These are phyloP conservation scores for Callyntrura sp. DNA, from an alignment of 2,888 invertebrate genomes.

Conservation along the genomic window DNA sequence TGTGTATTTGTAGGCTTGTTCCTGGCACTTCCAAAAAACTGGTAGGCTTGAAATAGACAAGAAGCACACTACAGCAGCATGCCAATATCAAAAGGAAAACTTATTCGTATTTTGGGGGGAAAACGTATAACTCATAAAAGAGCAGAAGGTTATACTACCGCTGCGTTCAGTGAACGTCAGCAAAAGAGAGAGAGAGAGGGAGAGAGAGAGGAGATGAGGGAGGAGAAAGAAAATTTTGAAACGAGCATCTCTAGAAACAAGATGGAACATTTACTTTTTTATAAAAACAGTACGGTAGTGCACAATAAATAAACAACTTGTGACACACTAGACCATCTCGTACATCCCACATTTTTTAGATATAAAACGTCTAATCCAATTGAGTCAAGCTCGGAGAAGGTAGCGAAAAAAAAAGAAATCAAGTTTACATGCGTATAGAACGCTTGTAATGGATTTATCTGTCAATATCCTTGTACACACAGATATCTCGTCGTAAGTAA, in stretches of 20 bases:
- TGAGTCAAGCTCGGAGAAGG: not conserved
- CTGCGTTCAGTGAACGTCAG: not conserved
- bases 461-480: not conserved
- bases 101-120: slow-evolving; percentile 18
- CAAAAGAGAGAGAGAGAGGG: not conserved
- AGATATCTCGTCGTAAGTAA: not conserved
- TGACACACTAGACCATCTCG: slow-evolving; percentile 43
- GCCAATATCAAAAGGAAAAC: slow-evolving; percentile 53
- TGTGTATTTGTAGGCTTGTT: slow-evolving; percentile 46
- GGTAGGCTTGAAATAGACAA: slow-evolving; percentile 52
- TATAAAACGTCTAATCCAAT: slow-evolving; percentile 55
- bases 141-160: not conserved
- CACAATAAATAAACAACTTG: slow-evolving; percentile 65
- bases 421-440: slow-evolving; percentile 30
- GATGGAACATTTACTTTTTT: slow-evolving; percentile 14
- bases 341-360: slow-evolving; percentile 47
- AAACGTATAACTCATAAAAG: slow-evolving; percentile 54
- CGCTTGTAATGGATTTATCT: slow-evolving; percentile 18
- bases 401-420: slow-evolving; percentile 8
- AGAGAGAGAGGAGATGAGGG: slow-evolving; percentile 8
- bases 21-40: slow-evolving; percentile 62
- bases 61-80: slow-evolving; percentile 52
- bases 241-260: slow-evolving; percentile 20
- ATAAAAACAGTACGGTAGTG: slow-evolving; percentile 37
- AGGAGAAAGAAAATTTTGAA: not conserved